Conservation (phyloP, 2,888 invertebrate species). For the Heliconius aoede region DNA sequence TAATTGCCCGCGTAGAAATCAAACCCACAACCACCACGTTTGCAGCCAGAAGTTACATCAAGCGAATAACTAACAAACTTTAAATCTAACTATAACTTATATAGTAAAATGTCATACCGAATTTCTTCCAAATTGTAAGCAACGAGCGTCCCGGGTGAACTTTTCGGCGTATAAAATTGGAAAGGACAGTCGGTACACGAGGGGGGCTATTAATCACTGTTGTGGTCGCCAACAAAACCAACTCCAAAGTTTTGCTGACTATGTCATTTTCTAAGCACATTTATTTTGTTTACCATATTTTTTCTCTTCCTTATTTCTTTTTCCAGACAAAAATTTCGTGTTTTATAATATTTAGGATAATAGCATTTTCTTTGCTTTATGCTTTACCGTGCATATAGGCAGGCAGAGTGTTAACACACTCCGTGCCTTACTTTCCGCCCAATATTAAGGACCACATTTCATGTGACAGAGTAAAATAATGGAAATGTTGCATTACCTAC, state of each 20-base stretch:
- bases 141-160: background rate
- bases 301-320: background rate
- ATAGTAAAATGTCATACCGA: background rate
- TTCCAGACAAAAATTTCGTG: background rate
- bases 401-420: too few species aligned
- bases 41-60: background rate
- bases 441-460: too few species aligned
- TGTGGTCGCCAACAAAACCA: conserved; percentile 4
- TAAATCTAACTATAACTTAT: background rate
- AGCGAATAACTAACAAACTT: background rate
- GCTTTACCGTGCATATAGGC: too few species aligned
- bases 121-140: background rate
- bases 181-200: conserved; percentile 4
- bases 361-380: too few species aligned
- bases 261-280: background rate
- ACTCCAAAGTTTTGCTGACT: background rate
- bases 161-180: conserved; percentile 10
- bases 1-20: background rate
- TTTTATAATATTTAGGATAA: too few species aligned
- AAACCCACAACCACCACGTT: background rate
- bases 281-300: background rate
- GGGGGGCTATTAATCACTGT: conserved; percentile 4
- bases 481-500: background rate
- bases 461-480: background rate
- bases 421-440: too few species aligned